Evolutionary conservation across 2,888 invertebrate species (phyloP), one percentile per base, ranked within the genome.

Genomic region (Meteorus cinctellus): DNA sequence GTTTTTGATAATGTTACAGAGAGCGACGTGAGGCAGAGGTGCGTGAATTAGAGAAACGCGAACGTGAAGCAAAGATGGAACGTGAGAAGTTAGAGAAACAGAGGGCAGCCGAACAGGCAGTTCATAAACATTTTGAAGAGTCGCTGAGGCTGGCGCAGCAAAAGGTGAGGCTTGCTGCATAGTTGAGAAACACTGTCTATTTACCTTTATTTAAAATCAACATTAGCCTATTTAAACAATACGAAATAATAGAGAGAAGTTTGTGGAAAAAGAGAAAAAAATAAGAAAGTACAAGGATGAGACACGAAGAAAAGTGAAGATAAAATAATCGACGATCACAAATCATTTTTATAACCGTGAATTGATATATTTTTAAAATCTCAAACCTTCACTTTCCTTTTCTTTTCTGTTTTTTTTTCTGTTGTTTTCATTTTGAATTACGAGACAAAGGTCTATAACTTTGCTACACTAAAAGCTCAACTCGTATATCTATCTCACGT

Each of bases 41-140:
- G 83, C 92, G 93, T 87, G 93, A 93, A 82, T 82, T 91, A 81
- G 91, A 92, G 90, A 92, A 93, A 87, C 92, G 93, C 88, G 92
- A 93, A 79, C 84, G 87, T 74, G 89, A 89, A 81, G 87, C 86
- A 72, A 89, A 88, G 81, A 89, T 88, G 85, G 89, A 92, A 81
- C 91, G 92, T 78, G 93, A 93, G 81, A 90, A 92, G 78, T 82
- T 92, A 90, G 91, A 86, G 92, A 94, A 90, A 87, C 91, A 84
- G 86, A 89, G 91, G 80, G 90, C 91, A 76, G 92, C 93, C 74
- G 92, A 93, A 82, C 92, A 93, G 84, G 94, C 95, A 80, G 95
- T 97, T 77, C 94, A 96, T 85, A 95, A 96, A 90, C 97, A 97
- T 91, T 97, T 97, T 90, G 96, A 96, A 87, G 96, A 96, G 91